phyloP scores from a whole-genome alignment of 2,113 vertebrate species.

The Pteruthius melanotis region DNA sequence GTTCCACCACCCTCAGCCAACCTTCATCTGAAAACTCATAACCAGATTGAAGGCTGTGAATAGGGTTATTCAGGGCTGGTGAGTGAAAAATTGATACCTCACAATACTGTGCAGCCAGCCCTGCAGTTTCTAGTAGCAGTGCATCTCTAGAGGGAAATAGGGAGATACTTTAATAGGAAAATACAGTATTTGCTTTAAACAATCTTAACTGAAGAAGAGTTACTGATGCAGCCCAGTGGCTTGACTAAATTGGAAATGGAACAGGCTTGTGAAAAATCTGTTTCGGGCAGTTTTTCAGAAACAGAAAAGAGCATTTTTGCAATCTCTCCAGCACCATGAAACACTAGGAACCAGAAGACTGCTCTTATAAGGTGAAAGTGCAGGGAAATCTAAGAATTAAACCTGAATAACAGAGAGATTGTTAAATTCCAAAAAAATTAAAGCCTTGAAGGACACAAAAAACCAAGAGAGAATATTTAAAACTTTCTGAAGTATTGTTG shows the following conservation, averaged over 20 bases:
- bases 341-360: background rate
- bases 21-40: background rate
- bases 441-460: background rate
- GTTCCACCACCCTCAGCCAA: background rate
- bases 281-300: background rate
- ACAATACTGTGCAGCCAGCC: background rate
- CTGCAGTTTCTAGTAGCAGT: background rate
- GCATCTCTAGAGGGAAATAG: background rate
- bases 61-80: background rate
- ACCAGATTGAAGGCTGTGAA: background rate
- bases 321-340: background rate
- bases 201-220: constrained; percentile 14
- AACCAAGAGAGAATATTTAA: background rate
- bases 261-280: constrained; percentile 3
- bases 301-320: background rate
- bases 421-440: background rate
- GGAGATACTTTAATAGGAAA: background rate
- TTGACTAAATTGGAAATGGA: constrained; percentile 16
- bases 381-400: background rate
- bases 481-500: background rate
- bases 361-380: background rate
- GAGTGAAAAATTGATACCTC: background rate
- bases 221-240: constrained; percentile 17
- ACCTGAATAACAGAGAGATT: background rate
- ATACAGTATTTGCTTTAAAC: constrained; percentile 25